These are phyloP conservation scores for Onthophagus sagittarius DNA, from an alignment of 2,888 invertebrate genomes.

Conservation along the genomic window DNA sequence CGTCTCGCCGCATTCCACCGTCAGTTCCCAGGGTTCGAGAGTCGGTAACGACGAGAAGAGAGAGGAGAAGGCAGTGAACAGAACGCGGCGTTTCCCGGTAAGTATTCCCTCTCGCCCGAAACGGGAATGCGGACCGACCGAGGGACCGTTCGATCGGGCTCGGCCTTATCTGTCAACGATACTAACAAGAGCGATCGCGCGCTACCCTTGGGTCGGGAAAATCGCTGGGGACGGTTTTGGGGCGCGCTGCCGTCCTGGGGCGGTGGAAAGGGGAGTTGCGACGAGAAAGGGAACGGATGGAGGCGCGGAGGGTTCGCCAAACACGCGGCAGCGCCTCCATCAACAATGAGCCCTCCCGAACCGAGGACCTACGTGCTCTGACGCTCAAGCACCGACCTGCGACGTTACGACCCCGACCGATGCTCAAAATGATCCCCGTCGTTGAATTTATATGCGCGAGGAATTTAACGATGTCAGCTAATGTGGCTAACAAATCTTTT, in stretches of 20 bases:
- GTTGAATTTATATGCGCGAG: neutral
- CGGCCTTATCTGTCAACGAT: slow-evolving; percentile 33
- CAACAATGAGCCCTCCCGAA: slow-evolving; percentile 32
- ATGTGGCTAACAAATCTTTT: neutral
- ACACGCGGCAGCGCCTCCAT: slow-evolving; percentile 35
- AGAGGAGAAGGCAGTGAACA: neutral
- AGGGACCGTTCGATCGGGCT: slow-evolving; percentile 29
- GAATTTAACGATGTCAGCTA: neutral
- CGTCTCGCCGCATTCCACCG: neutral
- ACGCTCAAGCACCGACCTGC: slow-evolving; percentile 27
- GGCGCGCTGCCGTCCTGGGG: slow-evolving; percentile 4
- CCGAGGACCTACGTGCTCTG: slow-evolving; percentile 32
- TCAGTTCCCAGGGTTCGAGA: neutral
- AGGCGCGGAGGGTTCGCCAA: slow-evolving; percentile 21
- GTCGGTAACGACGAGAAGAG: neutral
- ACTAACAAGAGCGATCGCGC: slow-evolving; percentile 34
- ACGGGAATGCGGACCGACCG: neutral
- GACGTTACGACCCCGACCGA: slow-evolving; percentile 1
- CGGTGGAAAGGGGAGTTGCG: slow-evolving; percentile 16
- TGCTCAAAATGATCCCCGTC: neutral
- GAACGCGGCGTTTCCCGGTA: neutral
- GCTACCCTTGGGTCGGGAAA: neutral
- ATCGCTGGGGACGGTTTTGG: neutral
- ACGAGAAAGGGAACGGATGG: neutral
- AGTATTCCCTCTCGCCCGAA: neutral